phyloP scores from a whole-genome alignment of 2,888 invertebrate species.

The Phyllotreta cruciferae region DNA sequence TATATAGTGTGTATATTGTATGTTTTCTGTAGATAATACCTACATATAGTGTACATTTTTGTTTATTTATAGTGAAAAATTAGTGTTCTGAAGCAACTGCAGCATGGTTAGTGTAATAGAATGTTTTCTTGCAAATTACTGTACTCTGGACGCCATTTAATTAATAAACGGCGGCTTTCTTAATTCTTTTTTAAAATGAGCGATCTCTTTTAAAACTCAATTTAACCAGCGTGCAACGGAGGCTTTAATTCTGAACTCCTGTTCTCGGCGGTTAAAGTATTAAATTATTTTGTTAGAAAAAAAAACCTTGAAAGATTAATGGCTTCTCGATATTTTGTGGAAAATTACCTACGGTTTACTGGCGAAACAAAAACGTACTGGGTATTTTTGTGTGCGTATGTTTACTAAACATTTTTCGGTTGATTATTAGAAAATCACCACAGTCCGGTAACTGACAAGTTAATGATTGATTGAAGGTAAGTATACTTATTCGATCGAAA shows the following conservation, averaged over 20 bases:
- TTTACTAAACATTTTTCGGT: neutral
- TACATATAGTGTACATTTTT: constrained; percentile 19
- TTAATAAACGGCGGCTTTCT: too few species aligned
- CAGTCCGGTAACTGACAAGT: neutral
- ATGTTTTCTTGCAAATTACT: too few species aligned
- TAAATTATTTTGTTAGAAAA: neutral
- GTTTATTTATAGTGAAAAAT: constrained; percentile 5
- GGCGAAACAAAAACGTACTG: neutral
- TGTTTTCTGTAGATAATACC: constrained; percentile 22
- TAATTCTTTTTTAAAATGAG: too few species aligned
- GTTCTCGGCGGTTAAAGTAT: neutral
- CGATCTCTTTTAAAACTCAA: too few species aligned
- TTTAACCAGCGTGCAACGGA: too few species aligned
- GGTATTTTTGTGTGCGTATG: neutral
- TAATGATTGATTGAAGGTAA: constrained; percentile 5
- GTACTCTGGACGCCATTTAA: too few species aligned
- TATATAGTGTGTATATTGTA: constrained; percentile 30
- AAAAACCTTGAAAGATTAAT: constrained; percentile 4
- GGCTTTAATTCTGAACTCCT: neutral
- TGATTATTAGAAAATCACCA: constrained; percentile 7
- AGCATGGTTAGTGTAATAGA: too few species aligned
- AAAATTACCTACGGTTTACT: constrained; percentile 7
- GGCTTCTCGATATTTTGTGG: neutral
- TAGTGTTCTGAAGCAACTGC: too few species aligned
- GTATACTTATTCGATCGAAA: neutral